Evolutionary conservation across 2,113 vertebrate species (phyloP).

Genomic region (Podarcis raffonei): DNA sequence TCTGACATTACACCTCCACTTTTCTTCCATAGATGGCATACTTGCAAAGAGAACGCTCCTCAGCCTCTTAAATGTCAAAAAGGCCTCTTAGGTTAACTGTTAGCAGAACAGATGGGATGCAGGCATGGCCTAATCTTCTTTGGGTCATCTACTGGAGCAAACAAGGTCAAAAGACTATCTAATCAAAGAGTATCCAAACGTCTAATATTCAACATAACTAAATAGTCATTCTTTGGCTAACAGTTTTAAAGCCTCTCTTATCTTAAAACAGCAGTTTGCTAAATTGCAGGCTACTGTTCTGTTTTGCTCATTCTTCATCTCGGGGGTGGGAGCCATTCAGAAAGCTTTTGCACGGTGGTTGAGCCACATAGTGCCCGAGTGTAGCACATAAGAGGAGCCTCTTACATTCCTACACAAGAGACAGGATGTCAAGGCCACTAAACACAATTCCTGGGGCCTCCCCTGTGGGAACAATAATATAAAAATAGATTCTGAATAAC

Average conservation of each 20-base stretch:
- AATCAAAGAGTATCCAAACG: constrained; percentile 6
- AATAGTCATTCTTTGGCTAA: constrained; percentile 5
- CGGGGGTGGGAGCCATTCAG: not conserved
- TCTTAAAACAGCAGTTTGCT: constrained; percentile 2
- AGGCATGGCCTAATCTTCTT: constrained; percentile 18
- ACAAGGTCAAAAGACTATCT: constrained; percentile 13
- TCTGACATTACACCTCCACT: constrained; percentile 5
- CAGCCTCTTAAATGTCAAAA: not conserved
- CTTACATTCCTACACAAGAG: not conserved
- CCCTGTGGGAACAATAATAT: too few species aligned
- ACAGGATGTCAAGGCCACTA: not conserved
- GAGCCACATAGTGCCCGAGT: not conserved
- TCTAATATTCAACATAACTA: not conserved
- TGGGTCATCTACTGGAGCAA: constrained; percentile 17
- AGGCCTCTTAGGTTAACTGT: not conserved
- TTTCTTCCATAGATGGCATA: constrained; percentile 36
- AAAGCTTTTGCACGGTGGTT: not conserved
- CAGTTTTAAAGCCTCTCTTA: not conserved
- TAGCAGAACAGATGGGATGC: constrained; percentile 18
- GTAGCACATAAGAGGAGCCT: not conserved
- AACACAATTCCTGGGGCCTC: not conserved
- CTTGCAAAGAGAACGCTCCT: constrained; percentile 14
- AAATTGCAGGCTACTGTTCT: not conserved
- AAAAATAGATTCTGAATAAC: not conserved
- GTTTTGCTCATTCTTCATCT: not conserved